phyloP scores from a whole-genome alignment of 2,888 invertebrate genomes.

The Actias luna region DNA sequence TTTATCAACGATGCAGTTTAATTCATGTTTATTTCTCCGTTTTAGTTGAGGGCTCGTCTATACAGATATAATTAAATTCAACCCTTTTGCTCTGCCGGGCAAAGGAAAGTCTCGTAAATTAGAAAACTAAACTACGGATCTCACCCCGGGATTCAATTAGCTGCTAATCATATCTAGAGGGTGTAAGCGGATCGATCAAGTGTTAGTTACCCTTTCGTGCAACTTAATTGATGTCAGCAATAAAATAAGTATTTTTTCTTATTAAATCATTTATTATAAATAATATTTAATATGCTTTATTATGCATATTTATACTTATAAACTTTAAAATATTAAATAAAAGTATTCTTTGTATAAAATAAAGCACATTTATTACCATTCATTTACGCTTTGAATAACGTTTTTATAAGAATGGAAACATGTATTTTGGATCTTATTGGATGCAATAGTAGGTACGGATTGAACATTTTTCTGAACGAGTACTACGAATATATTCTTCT shows the following conservation, averaged over 20 bases:
- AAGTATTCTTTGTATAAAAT: too few species aligned
- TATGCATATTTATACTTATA: too few species aligned
- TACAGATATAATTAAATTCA: conserved; percentile 75
- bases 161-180: conserved; percentile 81
- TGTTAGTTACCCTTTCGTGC: conserved; percentile 51
- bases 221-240: conserved; percentile 40
- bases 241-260: conserved; percentile 22
- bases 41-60: conserved; percentile 56
- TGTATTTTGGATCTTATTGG: neutral
- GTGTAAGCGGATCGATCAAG: conserved; percentile 74
- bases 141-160: conserved; percentile 80
- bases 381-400: too few species aligned
- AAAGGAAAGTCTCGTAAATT: conserved; percentile 78
- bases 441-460: neutral
- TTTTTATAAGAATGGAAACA: neutral
- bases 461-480: neutral
- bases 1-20: conserved; percentile 58
- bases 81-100: conserved; percentile 70
- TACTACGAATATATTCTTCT: conserved; percentile 32
- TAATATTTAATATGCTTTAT: neutral
- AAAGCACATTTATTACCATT: too few species aligned
- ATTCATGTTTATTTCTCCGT: conserved; percentile 56
- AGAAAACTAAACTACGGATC: conserved; percentile 81
- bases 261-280: neutral
- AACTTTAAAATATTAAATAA: too few species aligned